Base-by-base conservation (phyloP, 1,140 invertebrate species). In the Triops longicaudatus region DNA sequence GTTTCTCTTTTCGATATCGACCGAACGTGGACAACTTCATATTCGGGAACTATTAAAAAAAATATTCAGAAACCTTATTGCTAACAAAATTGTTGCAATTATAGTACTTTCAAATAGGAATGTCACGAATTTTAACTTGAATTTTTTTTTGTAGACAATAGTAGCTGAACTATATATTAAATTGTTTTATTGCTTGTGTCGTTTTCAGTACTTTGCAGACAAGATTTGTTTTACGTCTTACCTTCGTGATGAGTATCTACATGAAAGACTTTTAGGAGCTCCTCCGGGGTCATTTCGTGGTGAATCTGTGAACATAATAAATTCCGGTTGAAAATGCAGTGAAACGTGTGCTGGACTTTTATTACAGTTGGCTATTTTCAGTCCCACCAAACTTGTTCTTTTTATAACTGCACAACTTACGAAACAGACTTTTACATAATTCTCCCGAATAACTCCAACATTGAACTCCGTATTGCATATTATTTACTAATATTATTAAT, bases 221-320 rank as follows among this genome's bases (percentile, higher is more conserved):
- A 43, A 78, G 26, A 74, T 26, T 78, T 37, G 31, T 7, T 37
- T 63, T n/a, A 72, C 26, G 26, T 80, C 82, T 88, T 85, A 90
- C 89, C 91, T 83, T 89, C 86, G 81, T 90, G 87, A 82, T 91
- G 89, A 82, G 87, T 86, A 78, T 91, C 90, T 75, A 92, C 91
- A 84, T 94, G 92, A 85, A 95, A 95, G 78, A 93, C 89, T 81
- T 87, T 89, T 82, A 89, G 86, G 82, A 93, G 86, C 86, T 95
- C 92, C 79, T 92, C 90, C 82, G 87, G 83, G 79, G 91, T 91
- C 93, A 95, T 94, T 82, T 91, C 89, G 85, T 91, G 90, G 86
- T 95, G 93, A 83, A 93, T 82, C 83, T 84, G 75, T 74, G 79
- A 75, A 76, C 73, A 71, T 27, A 76, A 41, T 37, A 37, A 37